These are phyloP conservation scores for Bombus soroeensis DNA, from an alignment of 1,140 invertebrate genomes.

Conservation along the genomic window DNA sequence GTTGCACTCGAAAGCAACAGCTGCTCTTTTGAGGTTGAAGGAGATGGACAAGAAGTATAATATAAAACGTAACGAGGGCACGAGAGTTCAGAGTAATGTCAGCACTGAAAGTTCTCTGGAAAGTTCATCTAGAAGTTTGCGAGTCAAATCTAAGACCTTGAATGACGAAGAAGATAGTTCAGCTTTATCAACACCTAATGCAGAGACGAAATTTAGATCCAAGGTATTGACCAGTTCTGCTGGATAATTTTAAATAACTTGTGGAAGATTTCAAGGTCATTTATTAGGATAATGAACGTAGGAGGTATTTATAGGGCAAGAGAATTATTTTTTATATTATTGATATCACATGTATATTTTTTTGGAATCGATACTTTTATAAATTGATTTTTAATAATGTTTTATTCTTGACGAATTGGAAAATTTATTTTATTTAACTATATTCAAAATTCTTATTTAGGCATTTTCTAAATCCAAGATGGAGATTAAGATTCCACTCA, in stretches of 20 bases:
- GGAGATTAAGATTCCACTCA: background rate
- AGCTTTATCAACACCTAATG: too few species aligned
- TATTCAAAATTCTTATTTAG: background rate
- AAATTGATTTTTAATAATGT: background rate
- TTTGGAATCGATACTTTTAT: background rate
- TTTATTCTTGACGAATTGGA: background rate
- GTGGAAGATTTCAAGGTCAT: background rate
- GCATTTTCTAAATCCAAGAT: background rate
- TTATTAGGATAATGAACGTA: background rate
- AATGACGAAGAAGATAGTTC: too few species aligned
- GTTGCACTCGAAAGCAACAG: slow-evolving; percentile 71
- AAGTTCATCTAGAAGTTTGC: background rate
- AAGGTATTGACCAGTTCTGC: slow-evolving; percentile 19
- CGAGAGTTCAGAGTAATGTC: slow-evolving; percentile 30
- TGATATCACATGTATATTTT: background rate
- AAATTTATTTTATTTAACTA: background rate
- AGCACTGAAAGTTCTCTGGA: slow-evolving; percentile 53
- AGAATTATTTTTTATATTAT: background rate
- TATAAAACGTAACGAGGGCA: slow-evolving; percentile 53
- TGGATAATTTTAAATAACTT: background rate
- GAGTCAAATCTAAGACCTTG: background rate
- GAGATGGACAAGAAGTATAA: slow-evolving; percentile 78
- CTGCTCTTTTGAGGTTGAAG: slow-evolving; percentile 69
- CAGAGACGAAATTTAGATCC: background rate
- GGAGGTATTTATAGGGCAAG: background rate